Percentiles rank a stretch among this genome's conserved stretches.
phyloP scores from a whole-genome alignment of 2,888 invertebrate species.

The Melanophora roralis region DNA sequence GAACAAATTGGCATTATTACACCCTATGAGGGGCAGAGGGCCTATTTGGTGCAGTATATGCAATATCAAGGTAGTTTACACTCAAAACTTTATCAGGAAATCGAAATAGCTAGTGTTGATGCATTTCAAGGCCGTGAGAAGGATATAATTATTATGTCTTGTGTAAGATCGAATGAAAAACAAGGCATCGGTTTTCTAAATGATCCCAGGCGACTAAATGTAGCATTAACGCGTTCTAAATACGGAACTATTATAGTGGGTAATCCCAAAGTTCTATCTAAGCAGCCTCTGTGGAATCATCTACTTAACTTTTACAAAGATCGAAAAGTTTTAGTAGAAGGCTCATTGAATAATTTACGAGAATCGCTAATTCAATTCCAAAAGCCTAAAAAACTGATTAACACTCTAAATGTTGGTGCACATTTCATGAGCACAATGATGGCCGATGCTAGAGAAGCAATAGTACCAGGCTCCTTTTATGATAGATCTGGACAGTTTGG shows the following conservation, averaged over 20 bases:
- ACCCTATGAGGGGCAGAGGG: conserved; percentile 98
- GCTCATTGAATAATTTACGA: conserved; percentile 97
- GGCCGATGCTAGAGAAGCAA: conserved; percentile 96
- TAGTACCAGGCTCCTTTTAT: conserved; percentile 95
- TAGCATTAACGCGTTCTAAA: conserved; percentile 97
- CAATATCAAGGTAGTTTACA: conserved; percentile 98
- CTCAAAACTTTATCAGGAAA: conserved; percentile 97
- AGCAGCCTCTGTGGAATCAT: conserved; percentile 99
- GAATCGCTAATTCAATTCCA: conserved; percentile 98
- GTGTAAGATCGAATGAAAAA: conserved; percentile 98
- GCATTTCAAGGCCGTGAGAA: conserved; percentile 99
- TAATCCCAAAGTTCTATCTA: conserved; percentile 98
- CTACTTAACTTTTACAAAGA: conserved; percentile 98
- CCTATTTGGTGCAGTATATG: conserved; percentile 98
- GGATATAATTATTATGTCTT: conserved; percentile 99
- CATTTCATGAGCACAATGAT: conserved; percentile 98
- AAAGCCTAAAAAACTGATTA: conserved; percentile 96
- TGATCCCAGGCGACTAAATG: conserved; percentile 97
- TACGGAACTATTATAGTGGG: conserved; percentile 99
- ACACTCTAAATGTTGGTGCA: conserved; percentile 95
- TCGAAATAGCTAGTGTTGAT: conserved; percentile 99
- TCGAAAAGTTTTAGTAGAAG: conserved; percentile 94
- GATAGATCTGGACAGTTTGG: conserved; percentile 82
- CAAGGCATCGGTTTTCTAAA: conserved; percentile 98
- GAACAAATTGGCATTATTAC: conserved; percentile 99